Conservation (phyloP, 1,140 invertebrate species). For the Saccostrea echinata region DNA sequence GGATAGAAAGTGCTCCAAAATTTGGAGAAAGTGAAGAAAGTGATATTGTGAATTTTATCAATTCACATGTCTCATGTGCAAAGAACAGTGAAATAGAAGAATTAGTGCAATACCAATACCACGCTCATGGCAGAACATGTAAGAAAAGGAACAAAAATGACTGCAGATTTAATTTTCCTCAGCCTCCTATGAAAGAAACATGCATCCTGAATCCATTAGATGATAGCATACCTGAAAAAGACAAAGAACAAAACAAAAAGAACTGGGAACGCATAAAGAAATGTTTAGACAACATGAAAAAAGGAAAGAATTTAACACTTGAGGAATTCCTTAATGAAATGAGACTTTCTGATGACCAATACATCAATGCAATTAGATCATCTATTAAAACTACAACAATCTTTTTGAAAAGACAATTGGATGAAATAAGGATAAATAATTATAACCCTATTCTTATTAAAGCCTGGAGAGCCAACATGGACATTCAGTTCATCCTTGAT, state of each 20-base stretch:
- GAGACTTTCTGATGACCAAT: too few species aligned
- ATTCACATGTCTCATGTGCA: slow-evolving; percentile 42
- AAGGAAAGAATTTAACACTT: slow-evolving; percentile 24
- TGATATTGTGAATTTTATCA: slow-evolving; percentile 47
- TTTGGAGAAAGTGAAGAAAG: slow-evolving; percentile 45
- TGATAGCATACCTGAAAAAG: not conserved
- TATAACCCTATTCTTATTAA: too few species aligned
- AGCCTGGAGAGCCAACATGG: too few species aligned
- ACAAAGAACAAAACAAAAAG: not conserved
- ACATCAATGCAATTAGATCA: too few species aligned
- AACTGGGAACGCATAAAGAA: not conserved
- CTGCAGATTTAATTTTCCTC: slow-evolving; percentile 25
- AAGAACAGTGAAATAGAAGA: not conserved
- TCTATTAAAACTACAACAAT: too few species aligned
- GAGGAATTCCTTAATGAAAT: too few species aligned
- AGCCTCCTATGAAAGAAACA: not conserved
- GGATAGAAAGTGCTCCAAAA: slow-evolving; percentile 75
- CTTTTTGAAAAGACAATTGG: too few species aligned
- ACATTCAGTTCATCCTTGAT: too few species aligned
- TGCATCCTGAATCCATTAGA: not conserved
- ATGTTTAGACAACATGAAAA: not conserved
- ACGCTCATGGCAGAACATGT: slow-evolving; percentile 52
- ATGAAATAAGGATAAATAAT: too few species aligned
- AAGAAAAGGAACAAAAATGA: slow-evolving; percentile 43
- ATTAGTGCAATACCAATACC: slow-evolving; percentile 35